These are phyloP conservation scores for Bambusicola thoracicus DNA, from an alignment of 2,113 vertebrate genomes.

Conservation along the genomic window DNA sequence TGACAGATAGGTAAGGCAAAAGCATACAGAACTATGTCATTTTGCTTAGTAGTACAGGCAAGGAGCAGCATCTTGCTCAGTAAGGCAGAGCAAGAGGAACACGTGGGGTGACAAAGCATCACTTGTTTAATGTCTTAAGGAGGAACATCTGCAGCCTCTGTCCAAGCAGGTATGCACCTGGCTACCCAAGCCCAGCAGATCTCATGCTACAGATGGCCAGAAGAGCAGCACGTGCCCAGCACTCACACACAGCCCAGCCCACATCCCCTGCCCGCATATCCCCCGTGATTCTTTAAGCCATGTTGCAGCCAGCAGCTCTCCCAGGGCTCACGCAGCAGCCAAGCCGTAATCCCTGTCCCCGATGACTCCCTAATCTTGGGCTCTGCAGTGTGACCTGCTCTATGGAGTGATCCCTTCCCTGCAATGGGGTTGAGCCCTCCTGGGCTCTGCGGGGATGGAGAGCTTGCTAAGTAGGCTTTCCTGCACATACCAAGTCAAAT, in stretches of 20 bases:
- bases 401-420: not conserved
- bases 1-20: not conserved
- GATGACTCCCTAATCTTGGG: not conserved
- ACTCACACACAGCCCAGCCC: fast-evolving
- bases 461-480: not conserved
- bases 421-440: not conserved
- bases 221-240: not conserved
- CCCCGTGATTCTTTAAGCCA: not conserved
- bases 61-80: not conserved
- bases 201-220: not conserved
- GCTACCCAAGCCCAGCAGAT: not conserved
- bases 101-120: not conserved
- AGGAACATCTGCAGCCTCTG: not conserved
- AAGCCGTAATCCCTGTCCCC: constrained; percentile 24
- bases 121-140: fast-evolving
- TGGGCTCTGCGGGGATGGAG: not conserved
- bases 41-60: not conserved
- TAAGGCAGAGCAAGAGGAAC: not conserved
- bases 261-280: not conserved
- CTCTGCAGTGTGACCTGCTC: not conserved
- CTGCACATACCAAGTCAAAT: not conserved
- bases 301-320: not conserved
- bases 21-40: not conserved
- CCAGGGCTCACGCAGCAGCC: not conserved
- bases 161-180: not conserved